These are phyloP conservation scores for Rhineura floridana DNA, from an alignment of 2,113 vertebrate species.

Conservation along the genomic window DNA sequence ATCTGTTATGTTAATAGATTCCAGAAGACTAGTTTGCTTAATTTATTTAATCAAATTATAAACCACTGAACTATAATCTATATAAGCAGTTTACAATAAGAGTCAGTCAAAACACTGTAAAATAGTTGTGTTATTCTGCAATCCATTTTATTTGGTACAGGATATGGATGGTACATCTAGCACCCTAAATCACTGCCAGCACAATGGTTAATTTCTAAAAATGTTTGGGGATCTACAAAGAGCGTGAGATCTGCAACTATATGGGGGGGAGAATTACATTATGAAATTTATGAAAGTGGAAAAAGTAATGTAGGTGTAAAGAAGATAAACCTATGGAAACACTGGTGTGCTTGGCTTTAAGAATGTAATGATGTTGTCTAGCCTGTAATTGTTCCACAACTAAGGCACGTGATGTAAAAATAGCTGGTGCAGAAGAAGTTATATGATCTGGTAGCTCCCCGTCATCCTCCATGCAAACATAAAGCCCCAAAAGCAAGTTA, in stretches of 20 bases:
- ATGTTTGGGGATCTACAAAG: not conserved
- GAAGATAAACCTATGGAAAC: not conserved
- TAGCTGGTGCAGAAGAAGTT: conserved; percentile 20
- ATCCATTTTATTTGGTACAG: not conserved
- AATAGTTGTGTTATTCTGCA: no score
- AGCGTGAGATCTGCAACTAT: not conserved
- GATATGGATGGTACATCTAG: not conserved
- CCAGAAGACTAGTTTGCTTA: not conserved
- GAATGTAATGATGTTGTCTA: not conserved
- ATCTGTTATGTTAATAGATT: not conserved
- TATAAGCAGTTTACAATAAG: no score
- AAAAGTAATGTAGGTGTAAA: not conserved
- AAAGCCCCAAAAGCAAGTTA: conserved; percentile 56
- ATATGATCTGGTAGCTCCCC: conserved; percentile 20
- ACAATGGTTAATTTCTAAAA: not conserved
- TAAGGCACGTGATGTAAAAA: not conserved
- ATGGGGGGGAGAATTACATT: not conserved
- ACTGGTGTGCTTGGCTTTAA: fast-evolving
- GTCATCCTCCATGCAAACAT: not conserved
- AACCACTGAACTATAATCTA: no score
- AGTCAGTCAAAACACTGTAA: no score
- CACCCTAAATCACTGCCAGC: not conserved
- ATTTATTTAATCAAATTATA: no score
- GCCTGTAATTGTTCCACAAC: conserved; percentile 4
- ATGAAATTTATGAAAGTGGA: not conserved